Percentiles rank a stretch among this genome's conserved stretches.
Evolutionary conservation across 2,113 vertebrate genomes (phyloP).

Genomic region (Condylura cristata): DNA sequence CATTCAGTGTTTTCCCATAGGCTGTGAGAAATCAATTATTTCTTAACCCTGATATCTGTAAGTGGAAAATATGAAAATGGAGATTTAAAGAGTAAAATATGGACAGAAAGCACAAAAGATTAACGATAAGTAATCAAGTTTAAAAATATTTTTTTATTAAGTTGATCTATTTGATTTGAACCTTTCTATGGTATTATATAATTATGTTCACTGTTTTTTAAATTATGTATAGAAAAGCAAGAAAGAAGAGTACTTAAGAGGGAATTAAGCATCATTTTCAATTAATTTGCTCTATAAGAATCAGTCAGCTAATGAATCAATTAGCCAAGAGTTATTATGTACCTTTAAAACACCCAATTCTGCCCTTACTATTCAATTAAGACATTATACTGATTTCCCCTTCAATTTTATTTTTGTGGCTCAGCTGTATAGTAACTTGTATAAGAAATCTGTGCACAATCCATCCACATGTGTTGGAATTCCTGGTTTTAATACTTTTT

Average conservation of each 20-base stretch:
- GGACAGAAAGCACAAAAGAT: background rate
- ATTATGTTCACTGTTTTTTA: constrained; percentile 21
- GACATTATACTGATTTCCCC: background rate
- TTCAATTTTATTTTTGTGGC: background rate
- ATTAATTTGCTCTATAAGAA: background rate
- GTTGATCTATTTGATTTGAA: background rate
- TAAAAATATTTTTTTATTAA: constrained; percentile 21
- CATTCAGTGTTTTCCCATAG: background rate
- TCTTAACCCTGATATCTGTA: background rate
- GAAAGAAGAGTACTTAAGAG: background rate
- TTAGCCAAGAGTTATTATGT: background rate
- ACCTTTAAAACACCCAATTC: background rate
- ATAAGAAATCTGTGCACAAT: constrained; percentile 7
- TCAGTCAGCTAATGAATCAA: background rate
- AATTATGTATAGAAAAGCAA: background rate
- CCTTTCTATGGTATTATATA: background rate
- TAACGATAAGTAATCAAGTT: background rate
- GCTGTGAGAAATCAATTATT: background rate
- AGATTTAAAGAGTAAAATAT: background rate
- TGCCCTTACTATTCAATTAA: background rate
- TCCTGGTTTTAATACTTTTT: constrained; percentile 32
- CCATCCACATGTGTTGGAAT: constrained; percentile 24
- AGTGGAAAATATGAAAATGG: background rate
- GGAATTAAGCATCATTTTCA: background rate
- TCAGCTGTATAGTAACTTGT: background rate